These are phyloP conservation scores for Amphibalanus amphitrite DNA, from an alignment of 1,140 invertebrate genomes.

Conservation along the genomic window DNA sequence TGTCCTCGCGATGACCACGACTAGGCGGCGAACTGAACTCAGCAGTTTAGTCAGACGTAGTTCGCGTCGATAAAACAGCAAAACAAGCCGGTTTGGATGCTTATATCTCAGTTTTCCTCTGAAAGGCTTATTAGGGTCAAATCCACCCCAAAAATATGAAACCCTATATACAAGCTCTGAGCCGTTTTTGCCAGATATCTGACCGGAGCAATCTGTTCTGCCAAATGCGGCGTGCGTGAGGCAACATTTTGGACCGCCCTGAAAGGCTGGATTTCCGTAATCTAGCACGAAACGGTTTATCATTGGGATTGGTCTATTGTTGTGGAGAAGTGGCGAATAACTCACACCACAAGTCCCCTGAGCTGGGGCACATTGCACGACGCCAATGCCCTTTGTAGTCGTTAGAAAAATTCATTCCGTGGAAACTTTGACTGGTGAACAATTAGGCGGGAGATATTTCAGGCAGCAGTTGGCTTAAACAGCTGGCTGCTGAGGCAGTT, in stretches of 20 bases:
- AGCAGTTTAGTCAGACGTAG: too few species aligned
- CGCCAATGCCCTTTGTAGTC: not conserved
- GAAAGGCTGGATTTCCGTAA: not conserved
- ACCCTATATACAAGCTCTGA: too few species aligned
- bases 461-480: not conserved
- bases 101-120: too few species aligned
- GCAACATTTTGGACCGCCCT: not conserved
- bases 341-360: not conserved
- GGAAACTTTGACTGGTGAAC: not conserved
- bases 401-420: not conserved
- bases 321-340: not conserved
- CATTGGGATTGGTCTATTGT: not conserved
- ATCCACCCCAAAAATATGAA: too few species aligned
- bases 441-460: not conserved
- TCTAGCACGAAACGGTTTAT: not conserved
- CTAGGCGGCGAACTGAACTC: too few species aligned
- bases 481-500: not conserved
- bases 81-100: too few species aligned
- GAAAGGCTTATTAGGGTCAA: too few species aligned
- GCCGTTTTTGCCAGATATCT: not conserved
- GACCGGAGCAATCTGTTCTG: not conserved
- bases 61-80: too few species aligned
- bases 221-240: not conserved
- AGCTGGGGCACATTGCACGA: not conserved
- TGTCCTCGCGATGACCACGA: too few species aligned